phyloP scores from a whole-genome alignment of 1,140 invertebrate genomes.

The Drosophila hydei region DNA sequence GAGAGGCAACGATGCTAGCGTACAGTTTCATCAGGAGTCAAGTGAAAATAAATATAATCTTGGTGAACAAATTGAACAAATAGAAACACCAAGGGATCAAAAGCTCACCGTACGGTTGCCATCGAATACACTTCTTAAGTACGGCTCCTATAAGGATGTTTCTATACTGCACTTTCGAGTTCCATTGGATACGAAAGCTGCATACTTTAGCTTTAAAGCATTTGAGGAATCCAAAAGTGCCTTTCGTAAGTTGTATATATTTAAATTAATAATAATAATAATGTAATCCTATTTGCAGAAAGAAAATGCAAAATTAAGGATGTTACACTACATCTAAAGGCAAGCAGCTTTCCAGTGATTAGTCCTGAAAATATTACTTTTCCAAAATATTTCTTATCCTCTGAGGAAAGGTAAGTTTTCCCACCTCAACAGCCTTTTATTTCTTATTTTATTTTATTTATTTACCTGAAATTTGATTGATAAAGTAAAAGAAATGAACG shows the following conservation, averaged over 20 bases:
- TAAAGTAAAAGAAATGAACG: no score
- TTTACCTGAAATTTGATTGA: no score
- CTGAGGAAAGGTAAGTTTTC: slow-evolving; percentile 79
- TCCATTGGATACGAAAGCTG: slow-evolving; percentile 63
- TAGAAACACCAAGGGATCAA: slow-evolving; percentile 64
- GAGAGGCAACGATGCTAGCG: slow-evolving; percentile 32
- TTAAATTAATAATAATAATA: neutral
- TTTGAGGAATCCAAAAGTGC: slow-evolving; percentile 78
- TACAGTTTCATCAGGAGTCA: slow-evolving; percentile 56
- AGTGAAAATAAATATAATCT: slow-evolving; percentile 45
- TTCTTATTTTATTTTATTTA: no score
- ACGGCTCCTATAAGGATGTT: slow-evolving; percentile 81
- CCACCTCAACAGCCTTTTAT: neutral
- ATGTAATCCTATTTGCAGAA: slow-evolving; percentile 73
- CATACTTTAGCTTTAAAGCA: slow-evolving; percentile 80
- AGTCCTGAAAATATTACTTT: slow-evolving; percentile 90
- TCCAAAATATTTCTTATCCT: slow-evolving; percentile 86
- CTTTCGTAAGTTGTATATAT: slow-evolving; percentile 71
- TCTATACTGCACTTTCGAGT: slow-evolving; percentile 82
- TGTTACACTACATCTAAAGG: slow-evolving; percentile 88
- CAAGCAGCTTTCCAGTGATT: slow-evolving; percentile 91
- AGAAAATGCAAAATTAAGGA: slow-evolving; percentile 85
- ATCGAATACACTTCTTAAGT: slow-evolving; percentile 80
- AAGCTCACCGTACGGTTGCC: slow-evolving; percentile 75
- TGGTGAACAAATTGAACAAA: slow-evolving; percentile 57